Base-by-base conservation (phyloP, 2,797 vertebrate genomes). In the Melanotaenia trifasciata region DNA sequence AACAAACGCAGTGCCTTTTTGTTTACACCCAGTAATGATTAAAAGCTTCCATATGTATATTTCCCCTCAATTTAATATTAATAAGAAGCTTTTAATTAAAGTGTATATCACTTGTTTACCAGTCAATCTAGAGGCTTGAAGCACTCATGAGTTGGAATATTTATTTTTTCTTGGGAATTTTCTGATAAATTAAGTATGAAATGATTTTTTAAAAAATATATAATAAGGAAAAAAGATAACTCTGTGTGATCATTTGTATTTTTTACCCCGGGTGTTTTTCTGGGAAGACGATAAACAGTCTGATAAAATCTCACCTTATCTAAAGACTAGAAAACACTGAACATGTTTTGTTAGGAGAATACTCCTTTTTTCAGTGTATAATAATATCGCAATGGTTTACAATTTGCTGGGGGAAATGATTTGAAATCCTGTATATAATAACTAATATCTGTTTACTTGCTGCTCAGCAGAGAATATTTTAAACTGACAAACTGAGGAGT, bases 11-110 rank as follows among this genome's bases (percentile, higher is more conserved):
- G 7, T 12, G 51, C 57, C 72, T 78, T 67, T 76, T 30, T 30
- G 28, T 72, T 79, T 72, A 83, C 58, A 72, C 67, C 50, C 35
- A 40, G 20, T 63, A 54, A 65, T 77, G 67, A 80, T 85, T 67
- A 64, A 30, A 64, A 58, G 54, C 58, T 35, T 80, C 59, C 10
- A n/a, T 74, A 30, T 62, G 32, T 7, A 26, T 28, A 32, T 65
- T 71, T 61, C 12, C 20, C 0, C 35, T 51, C 59, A 36, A n/a
- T 74, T 70, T 32, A 33, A n/a, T 50, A 22, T 22, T 53, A 24
- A 24, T 38, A 11, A 38, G 36, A 10, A 13, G 36, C 36, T 56
- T 56, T 67, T 20, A 5, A 22, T 18, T n/a, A 8, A 26, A 54
- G 8, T 16, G 24, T 35, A 14, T 26, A 11, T 7, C 11, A n/a